Conservation (phyloP, 2,113 vertebrate species). For the Progne subis region DNA sequence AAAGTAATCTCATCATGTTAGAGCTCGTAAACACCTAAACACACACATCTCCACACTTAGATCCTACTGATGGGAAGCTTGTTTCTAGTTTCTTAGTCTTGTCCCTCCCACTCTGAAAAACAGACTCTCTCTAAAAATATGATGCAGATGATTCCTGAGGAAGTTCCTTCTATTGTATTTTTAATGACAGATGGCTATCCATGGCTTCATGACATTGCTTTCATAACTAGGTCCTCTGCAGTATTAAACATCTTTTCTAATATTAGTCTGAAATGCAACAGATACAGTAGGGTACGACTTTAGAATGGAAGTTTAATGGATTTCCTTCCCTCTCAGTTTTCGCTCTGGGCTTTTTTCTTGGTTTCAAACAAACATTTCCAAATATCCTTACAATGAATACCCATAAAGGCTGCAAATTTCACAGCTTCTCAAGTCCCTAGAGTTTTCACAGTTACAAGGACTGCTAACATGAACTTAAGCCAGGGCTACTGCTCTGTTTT, state of each 20-base stretch:
- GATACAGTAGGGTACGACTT: not conserved
- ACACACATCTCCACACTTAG: not conserved
- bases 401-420: not conserved
- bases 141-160: not conserved
- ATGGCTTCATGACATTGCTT: not conserved
- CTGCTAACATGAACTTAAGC: not conserved
- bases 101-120: not conserved
- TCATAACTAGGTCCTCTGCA: not conserved
- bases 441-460: not conserved
- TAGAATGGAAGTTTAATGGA: not conserved
- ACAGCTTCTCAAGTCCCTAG: not conserved
- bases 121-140: not conserved
- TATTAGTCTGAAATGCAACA: not conserved
- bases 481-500: not conserved
- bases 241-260: not conserved
- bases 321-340: not conserved
- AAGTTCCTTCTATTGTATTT: not conserved
- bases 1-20: too few species aligned
- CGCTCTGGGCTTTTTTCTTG: rapidly evolving
- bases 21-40: not conserved
- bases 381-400: not conserved
- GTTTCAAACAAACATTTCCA: not conserved
- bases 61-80: not conserved
- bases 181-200: not conserved
- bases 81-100: not conserved